Base-by-base conservation (phyloP, 2,113 vertebrate genomes). In the Hucho hucho region DNA sequence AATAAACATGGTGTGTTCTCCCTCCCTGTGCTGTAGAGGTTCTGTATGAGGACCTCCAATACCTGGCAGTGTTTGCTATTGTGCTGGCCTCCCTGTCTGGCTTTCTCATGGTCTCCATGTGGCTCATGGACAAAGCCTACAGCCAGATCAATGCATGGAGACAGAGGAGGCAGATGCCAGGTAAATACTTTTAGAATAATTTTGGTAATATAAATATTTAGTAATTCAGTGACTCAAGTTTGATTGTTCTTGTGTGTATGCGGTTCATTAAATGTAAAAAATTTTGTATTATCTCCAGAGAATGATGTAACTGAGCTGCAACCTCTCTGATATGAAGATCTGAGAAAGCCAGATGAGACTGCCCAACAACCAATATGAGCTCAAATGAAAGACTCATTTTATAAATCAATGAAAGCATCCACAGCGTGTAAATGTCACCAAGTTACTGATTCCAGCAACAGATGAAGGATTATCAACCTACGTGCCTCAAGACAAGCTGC, bases 11-110 rank as follows among this genome's bases (percentile, higher is more conserved):
- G 58, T 58, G 18, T 75, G n/a, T 0, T 37, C 75, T 83, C 37
- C 37, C 37, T 6, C 12, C 70, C 25, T 86, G 72, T 81, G 58
- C n/a, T 59, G 0, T 83, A 98, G 96, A 98, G 91, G 90, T 96
- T 32, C 91, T 95, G 77, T 96, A 96, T 4, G 96, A 98, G 91
- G 96, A 98, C 58, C 88, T 97, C 9, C 95, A 96, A 86, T 97
- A 97, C 71, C 92, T 98, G 13, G 91, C 90, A 0, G 93, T 97
- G 72, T 89, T 95, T 16, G 91, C 93, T 2, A 69, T 93, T 4
- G 93, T 93, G 5, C 93, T 98, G 0, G 87, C 84, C 32, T 84
- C 88, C 0, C 71, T 95, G 61, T 94, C 95, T 0, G 87, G 87
- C 0, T 75, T 98, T 16, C 87, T 98, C 64, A 91, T 95, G 91